A percentile compares a stretch with the other conserved stretches of the same genome.
These are phyloP conservation scores for Plumapathes pennacea DNA, from an alignment of 92 coral and sea anemone genomes.

Conservation along the genomic window DNA sequence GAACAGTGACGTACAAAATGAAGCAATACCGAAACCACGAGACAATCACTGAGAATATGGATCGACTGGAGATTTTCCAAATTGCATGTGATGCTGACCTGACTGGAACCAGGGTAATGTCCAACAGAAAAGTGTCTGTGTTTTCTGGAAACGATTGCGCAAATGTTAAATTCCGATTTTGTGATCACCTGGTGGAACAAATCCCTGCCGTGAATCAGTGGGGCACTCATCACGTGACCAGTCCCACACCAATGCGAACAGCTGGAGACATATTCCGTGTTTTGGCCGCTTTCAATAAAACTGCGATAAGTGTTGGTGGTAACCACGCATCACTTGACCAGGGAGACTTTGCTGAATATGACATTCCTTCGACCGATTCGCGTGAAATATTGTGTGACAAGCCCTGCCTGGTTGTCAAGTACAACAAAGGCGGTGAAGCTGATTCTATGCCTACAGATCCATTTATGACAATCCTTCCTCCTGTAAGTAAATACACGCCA, in stretches of 20 bases:
- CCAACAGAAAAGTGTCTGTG: slow-evolving; percentile 71
- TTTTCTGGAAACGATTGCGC: slow-evolving; percentile 91
- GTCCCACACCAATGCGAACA: slow-evolving; percentile 51
- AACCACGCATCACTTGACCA: no score
- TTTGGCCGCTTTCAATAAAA: slow-evolving; percentile 57
- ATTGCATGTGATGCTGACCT: slow-evolving; percentile 34
- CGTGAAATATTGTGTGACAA: no score
- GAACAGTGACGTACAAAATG: slow-evolving; percentile 9
- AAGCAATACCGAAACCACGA: slow-evolving; percentile 19
- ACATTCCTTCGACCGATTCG: no score
- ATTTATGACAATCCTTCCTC: no score
- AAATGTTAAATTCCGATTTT: slow-evolving; percentile 42
- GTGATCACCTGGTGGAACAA: slow-evolving; percentile 87
- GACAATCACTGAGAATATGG: slow-evolving; percentile 26
- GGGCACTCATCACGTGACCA: slow-evolving; percentile 74
- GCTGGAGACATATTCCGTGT: slow-evolving; percentile 71
- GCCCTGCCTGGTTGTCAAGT: no score
- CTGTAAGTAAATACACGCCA: no score
- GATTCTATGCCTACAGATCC: no score
- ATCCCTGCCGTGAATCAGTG: slow-evolving; percentile 68
- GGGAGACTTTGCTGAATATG: no score
- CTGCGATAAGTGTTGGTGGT: slow-evolving; percentile 53
- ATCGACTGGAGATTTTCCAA: slow-evolving; percentile 72
- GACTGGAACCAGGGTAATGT: slow-evolving; percentile 68
- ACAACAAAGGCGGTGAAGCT: no score